Conservation (phyloP, 2,888 invertebrate genomes). For the Frankliniella intonsa region DNA sequence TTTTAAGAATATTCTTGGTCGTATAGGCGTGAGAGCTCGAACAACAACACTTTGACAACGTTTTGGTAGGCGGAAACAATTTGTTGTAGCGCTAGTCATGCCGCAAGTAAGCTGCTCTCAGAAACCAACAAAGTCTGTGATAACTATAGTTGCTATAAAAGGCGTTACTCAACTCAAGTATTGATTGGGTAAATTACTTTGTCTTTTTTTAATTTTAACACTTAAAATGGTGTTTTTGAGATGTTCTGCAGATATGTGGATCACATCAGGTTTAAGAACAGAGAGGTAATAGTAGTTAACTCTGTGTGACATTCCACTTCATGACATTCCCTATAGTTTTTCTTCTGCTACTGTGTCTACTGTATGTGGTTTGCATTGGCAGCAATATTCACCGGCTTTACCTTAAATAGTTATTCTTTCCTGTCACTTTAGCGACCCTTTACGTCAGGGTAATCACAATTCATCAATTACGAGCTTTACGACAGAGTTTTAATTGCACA, state of each 20-base stretch:
- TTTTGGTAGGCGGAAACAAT: too few relatives aligned
- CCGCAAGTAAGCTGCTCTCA: not conserved
- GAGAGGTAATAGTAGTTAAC: too few relatives aligned
- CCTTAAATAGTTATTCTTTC: not conserved
- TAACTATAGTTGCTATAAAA: slow-evolving; percentile 5
- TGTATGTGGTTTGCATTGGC: too few relatives aligned
- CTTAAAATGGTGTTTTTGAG: not conserved
- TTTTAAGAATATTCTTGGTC: slow-evolving; percentile 3
- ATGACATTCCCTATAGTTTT: too few relatives aligned
- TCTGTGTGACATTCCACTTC: too few relatives aligned
- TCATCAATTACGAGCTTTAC: not conserved
- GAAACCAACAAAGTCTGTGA: slow-evolving; percentile 23
- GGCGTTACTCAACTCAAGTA: not conserved
- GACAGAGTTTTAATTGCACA: not conserved
- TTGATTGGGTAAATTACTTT: not conserved
- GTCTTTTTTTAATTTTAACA: slow-evolving; percentile 1
- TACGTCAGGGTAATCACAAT: not conserved
- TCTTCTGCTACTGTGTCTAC: too few relatives aligned
- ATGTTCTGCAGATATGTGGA: not conserved
- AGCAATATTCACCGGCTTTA: not conserved
- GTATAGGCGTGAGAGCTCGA: not conserved
- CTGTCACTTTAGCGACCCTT: not conserved
- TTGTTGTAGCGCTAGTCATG: too few relatives aligned
- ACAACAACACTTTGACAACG: too few relatives aligned
- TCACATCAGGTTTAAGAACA: too few relatives aligned